These are phyloP conservation scores for Odontocolon sp. DNA, from an alignment of 2,888 invertebrate genomes.

Conservation along the genomic window DNA sequence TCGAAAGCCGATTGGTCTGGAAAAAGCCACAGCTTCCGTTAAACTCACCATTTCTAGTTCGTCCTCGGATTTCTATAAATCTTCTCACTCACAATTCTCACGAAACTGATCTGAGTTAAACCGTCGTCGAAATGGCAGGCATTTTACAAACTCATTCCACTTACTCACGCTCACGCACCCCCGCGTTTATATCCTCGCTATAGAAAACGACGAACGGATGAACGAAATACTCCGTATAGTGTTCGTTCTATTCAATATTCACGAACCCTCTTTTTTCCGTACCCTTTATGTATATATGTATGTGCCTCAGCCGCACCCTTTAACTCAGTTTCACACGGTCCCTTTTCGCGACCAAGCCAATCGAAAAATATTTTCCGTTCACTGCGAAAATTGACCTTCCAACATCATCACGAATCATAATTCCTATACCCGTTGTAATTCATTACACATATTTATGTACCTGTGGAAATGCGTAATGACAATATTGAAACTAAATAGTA, in stretches of 20 bases:
- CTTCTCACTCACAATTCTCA: conserved; percentile 64
- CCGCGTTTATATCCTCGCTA: conserved; percentile 42
- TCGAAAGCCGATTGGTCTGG: not conserved
- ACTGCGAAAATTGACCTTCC: conserved; percentile 22
- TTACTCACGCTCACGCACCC: conserved; percentile 49
- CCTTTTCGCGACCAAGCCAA: not conserved
- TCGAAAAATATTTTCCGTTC: conserved; percentile 48
- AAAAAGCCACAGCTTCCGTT: conserved; percentile 29
- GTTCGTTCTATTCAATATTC: conserved; percentile 71
- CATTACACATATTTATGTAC: too few relatives aligned
- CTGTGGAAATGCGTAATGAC: too few relatives aligned
- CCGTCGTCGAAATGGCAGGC: conserved; percentile 51
- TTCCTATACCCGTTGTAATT: too few relatives aligned
- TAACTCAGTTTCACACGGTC: conserved; percentile 58
- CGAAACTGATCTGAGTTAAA: conserved; percentile 69
- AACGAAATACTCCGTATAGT: conserved; percentile 55
- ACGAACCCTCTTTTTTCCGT: conserved; percentile 65
- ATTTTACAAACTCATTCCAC: conserved; percentile 51
- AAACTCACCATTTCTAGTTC: conserved; percentile 48
- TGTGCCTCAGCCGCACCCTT: conserved; percentile 56
- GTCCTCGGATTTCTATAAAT: conserved; percentile 40
- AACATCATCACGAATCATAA: not conserved
- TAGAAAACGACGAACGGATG: conserved; percentile 56
- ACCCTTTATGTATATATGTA: conserved; percentile 23
- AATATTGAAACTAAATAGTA: too few relatives aligned